Conservation (phyloP, 2,888 invertebrate species). For the Drosophila hawaiiensis region DNA sequence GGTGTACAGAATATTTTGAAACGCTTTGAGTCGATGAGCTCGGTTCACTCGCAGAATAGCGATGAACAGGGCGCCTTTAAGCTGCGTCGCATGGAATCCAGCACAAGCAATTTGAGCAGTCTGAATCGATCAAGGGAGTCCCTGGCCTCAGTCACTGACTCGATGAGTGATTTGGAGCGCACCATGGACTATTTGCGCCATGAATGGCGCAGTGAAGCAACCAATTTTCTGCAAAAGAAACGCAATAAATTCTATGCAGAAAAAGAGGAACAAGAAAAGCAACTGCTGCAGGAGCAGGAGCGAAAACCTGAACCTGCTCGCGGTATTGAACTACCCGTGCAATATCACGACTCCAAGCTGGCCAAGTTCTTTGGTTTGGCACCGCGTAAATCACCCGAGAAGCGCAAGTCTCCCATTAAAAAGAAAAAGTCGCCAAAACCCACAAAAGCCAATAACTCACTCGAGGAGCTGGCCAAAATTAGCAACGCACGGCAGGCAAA, state of each 20-base stretch:
- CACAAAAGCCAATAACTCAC: constrained; percentile 63
- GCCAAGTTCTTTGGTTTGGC: constrained; percentile 82
- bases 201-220: constrained; percentile 84
- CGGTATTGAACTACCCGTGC: constrained; percentile 66
- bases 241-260: constrained; percentile 80
- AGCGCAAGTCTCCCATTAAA: constrained; percentile 71
- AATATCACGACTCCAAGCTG: constrained; percentile 81
- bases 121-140: constrained; percentile 82
- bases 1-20: constrained; percentile 82
- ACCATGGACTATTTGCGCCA: constrained; percentile 84
- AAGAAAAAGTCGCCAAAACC: constrained; percentile 64
- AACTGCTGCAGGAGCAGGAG: constrained; percentile 40
- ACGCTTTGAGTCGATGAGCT: constrained; percentile 83
- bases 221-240: constrained; percentile 84
- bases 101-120: constrained; percentile 79
- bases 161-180: constrained; percentile 82
- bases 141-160: constrained; percentile 73
- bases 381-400: constrained; percentile 70
- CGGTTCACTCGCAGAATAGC: constrained; percentile 74
- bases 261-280: constrained; percentile 63
- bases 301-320: constrained; percentile 22
- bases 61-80: constrained; percentile 73
- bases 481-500: constrained; percentile 59
- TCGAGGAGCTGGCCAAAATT: constrained; percentile 76
- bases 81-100: constrained; percentile 81